Evolutionary conservation across 2,113 vertebrate genomes (phyloP).

Genomic region (Lutjanus erythropterus): DNA sequence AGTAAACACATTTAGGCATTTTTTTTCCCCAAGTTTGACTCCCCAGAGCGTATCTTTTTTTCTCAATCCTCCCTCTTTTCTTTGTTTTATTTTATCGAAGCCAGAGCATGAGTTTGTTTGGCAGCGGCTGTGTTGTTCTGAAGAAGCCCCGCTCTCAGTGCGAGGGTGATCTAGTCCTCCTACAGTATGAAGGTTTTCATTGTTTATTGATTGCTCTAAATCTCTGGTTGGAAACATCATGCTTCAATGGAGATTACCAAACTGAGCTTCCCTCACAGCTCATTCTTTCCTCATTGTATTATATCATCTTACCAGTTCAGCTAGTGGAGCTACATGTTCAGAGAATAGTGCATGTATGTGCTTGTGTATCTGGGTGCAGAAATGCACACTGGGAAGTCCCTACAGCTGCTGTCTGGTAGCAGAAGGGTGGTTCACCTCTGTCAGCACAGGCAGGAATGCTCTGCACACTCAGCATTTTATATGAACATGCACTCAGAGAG

Average conservation of each 20-base stretch:
- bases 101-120: background rate
- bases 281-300: constrained; percentile 34
- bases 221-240: constrained; percentile 32
- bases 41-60: background rate
- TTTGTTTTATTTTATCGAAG: constrained; percentile 5
- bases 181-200: constrained; percentile 54
- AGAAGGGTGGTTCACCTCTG: constrained; percentile 56
- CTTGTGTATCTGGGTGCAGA: background rate
- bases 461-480: constrained; percentile 66
- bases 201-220: constrained; percentile 49
- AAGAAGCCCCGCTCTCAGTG: background rate
- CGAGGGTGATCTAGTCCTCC: constrained; percentile 3
- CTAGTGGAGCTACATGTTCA: background rate
- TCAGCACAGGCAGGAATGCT: constrained; percentile 62
- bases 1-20: background rate
- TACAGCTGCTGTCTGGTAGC: constrained; percentile 59
- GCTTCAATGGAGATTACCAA: constrained; percentile 23
- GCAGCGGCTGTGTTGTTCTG: constrained; percentile 4
- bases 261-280: constrained; percentile 24
- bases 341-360: constrained; percentile 23
- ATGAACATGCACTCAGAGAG: background rate
- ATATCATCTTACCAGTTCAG: background rate
- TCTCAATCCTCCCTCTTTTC: background rate
- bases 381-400: constrained; percentile 30
- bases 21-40: background rate